Evolutionary conservation across 2,888 invertebrate species (phyloP).

Genomic region (Pseudococcus jackbeardsleyi): DNA sequence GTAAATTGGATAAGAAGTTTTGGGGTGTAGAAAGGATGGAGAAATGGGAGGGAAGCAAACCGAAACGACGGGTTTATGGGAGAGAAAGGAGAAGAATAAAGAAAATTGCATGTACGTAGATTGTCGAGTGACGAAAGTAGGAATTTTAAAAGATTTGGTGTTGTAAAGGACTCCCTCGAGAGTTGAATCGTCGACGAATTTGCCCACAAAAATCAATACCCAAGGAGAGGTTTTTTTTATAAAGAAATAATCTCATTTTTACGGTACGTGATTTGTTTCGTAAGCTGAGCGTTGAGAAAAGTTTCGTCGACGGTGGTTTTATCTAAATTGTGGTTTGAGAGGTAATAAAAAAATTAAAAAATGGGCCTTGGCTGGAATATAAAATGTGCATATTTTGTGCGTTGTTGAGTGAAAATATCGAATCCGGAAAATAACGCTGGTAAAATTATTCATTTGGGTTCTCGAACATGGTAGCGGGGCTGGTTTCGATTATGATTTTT

Average conservation of each 20-base stretch:
- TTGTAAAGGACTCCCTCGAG: background rate
- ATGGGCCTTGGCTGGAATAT: too few relatives aligned
- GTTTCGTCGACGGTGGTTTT: background rate
- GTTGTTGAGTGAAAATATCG: too few relatives aligned
- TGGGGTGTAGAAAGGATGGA: background rate
- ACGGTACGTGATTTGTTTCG: conserved; percentile 13
- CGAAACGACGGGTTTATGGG: background rate
- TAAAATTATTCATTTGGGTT: too few relatives aligned
- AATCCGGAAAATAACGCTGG: too few relatives aligned
- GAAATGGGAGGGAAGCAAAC: background rate
- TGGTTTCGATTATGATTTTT: too few relatives aligned
- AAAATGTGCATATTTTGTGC: too few relatives aligned
- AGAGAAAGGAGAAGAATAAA: background rate
- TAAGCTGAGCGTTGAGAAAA: background rate
- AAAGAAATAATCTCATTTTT: background rate
- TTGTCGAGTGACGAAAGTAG: background rate
- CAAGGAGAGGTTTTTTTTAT: background rate
- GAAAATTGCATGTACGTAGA: background rate
- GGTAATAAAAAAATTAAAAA: too few relatives aligned
- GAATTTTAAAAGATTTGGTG: conserved; percentile 22
- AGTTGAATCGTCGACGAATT: background rate
- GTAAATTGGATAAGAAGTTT: background rate
- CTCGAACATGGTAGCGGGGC: background rate
- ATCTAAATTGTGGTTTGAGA: background rate
- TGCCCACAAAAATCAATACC: background rate